These are phyloP conservation scores for Ctenodactylus gundi DNA, from an alignment of 2,113 vertebrate genomes.

Conservation along the genomic window DNA sequence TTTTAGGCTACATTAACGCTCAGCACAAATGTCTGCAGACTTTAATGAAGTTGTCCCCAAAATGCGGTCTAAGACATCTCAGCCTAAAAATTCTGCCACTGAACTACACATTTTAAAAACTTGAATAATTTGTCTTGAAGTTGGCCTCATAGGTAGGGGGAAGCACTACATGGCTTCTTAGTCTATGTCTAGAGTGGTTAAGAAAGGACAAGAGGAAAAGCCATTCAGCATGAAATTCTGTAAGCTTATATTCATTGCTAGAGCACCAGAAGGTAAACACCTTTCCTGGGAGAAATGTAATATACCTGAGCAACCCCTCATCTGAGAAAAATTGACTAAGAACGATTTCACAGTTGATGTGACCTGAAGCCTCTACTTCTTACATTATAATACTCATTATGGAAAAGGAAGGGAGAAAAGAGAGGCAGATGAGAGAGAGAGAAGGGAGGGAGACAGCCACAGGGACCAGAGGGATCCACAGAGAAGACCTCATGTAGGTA, in stretches of 20 bases:
- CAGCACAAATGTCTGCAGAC: background rate
- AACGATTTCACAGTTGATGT: background rate
- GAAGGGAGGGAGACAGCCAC: too few relatives aligned
- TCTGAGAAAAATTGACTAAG: background rate
- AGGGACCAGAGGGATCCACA: background rate
- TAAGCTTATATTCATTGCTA: background rate
- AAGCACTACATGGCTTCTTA: background rate
- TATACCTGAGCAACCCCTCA: background rate
- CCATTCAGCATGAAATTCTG: background rate
- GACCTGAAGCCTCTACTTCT: background rate
- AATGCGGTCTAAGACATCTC: background rate
- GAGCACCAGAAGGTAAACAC: background rate
- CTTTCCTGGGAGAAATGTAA: background rate
- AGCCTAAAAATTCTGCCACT: background rate
- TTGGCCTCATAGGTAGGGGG: background rate
- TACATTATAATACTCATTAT: background rate
- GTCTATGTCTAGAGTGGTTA: background rate
- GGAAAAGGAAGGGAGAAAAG: background rate
- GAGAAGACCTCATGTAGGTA: background rate
- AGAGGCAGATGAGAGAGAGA: background rate
- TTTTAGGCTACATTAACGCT: background rate
- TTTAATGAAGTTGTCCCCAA: background rate
- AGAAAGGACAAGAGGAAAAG: background rate
- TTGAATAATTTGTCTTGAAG: background rate
- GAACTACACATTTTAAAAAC: conserved; percentile 21